phyloP scores from a whole-genome alignment of 2,113 vertebrate genomes.

The Sceloporus undulatus region DNA sequence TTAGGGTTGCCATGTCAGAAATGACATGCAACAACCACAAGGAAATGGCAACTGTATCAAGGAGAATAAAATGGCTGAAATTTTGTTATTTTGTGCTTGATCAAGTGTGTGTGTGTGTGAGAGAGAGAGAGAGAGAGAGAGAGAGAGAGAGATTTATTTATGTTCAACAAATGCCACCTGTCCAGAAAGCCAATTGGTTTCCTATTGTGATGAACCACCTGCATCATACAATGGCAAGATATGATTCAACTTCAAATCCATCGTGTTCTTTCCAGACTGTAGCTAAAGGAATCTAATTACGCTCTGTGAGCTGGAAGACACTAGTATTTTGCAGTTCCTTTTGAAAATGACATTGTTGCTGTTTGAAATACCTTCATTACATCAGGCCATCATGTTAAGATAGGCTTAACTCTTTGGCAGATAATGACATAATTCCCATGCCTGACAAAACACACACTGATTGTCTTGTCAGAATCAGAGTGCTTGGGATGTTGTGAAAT shows the following conservation, averaged over 20 bases:
- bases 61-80: neutral
- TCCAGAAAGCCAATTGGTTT: constrained; percentile 51
- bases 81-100: constrained; percentile 43
- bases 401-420: neutral
- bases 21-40: too few species aligned
- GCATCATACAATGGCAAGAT: constrained; percentile 20
- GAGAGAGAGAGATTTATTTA: neutral
- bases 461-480: neutral
- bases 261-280: constrained; percentile 62
- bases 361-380: constrained; percentile 64
- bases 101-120: neutral
- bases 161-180: constrained; percentile 53
- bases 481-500: neutral
- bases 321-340: constrained; percentile 58
- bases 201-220: constrained; percentile 67
- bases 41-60: neutral
- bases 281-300: constrained; percentile 68
- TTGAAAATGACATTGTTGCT: constrained; percentile 40
- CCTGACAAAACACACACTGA: constrained; percentile 6
- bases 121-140: neutral
- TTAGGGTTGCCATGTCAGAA: too few species aligned
- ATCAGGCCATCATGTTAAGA: constrained; percentile 38
- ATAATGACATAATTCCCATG: constrained; percentile 9
- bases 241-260: constrained; percentile 71
- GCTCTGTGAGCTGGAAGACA: constrained; percentile 65